Evolutionary conservation across 2,888 invertebrate species (phyloP), one percentile per base, ranked within the genome.

Genomic region (Diaphora mendica): DNA sequence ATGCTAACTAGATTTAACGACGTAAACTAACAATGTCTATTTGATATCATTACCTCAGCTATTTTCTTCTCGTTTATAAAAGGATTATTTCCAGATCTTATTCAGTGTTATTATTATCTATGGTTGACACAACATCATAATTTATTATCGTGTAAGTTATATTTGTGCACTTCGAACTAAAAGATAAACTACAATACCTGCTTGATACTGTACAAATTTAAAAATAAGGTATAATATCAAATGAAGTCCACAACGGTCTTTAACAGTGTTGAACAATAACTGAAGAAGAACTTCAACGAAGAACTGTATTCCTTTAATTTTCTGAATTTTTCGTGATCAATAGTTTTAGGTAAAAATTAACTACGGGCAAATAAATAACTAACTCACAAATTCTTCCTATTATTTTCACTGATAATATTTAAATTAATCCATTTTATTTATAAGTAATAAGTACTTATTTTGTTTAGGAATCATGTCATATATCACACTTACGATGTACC

Each of bases 381-480:
- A 44, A 3, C 1, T 15, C 7, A 44, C 15, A 44, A 15, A 44
- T 44, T 15, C 44, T 44, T 3, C 13, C 15, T 44, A 0, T 44
- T 1, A 1, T 15, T 44, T 44, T 15, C 44, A 44, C 44, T 15
- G 15, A 15, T 44, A 51, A 51, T 51, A 8, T 51, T 23, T 8
- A 23, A 20, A 23, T 51, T 51, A 51, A 8, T 8, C 23, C 2
- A 23, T 23, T 35, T 39, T 3, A 65, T 23, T 3, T 15, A 1
- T 62, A 5, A 17, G 30, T 62, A 44, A 39, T 39, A 39, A 13
- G 15, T 68, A 33, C 39, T 11, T 39, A 39, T 68, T 30, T 0
- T 69, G 85, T 83, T 26, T 78, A 86, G 87, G 30, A 39, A 83
- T 26, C 26, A 86, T 86, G 85, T 68, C 55, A 66, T 33, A 69